Base-by-base conservation (phyloP, 2,888 invertebrate species). In the Habroteleia sp. region DNA sequence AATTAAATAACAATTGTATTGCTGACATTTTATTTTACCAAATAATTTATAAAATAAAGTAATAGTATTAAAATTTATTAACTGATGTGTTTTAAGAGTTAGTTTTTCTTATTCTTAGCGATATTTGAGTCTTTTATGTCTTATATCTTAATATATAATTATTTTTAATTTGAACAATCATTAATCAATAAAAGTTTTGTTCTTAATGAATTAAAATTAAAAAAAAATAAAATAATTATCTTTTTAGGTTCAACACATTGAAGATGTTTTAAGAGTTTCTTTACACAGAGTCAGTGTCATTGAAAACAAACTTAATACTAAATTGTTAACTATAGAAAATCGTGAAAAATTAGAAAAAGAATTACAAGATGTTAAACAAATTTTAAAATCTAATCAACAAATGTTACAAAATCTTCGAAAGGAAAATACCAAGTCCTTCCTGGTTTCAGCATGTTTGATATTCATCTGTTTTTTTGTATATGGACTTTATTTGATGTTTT, bases 381-480 rank as follows among this genome's bases (percentile, higher is more conserved):
- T 83, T 10, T 76, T 88, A 11, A 79, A 71, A 31, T 81, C 60
- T 37, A 87, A 85, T 50, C 82, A 87, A 77, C 76, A 84, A 20
- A 77, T 78, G 65, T 66, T 88, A 33, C 58, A 75, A 6, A 66
- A 44, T 0, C 68, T 88, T n/a, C 78, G 83, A 31, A 81, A 77
- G 25, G 81, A 86, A 48, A 87, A 87, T 58, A 83, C 84, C 14
- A 82, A 80, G 68, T 80, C 84, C 1, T 87, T 84, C 35, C 83
- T 87, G 80, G 63, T 86, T 14, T 81, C 83, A 10, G 84, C 79
- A 1, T 79, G 82, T 63, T 20, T 87, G 8, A 72, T 83, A 17
- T 87, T 87, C 35, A 56, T 77, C 68, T 79, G 16, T 73, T 83
- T 65, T 31, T 44, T 72, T 11, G 7, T 54, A 0, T 80, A 78